Conservation (phyloP, 2,113 vertebrate genomes). For the Pheucticus melanocephalus region DNA sequence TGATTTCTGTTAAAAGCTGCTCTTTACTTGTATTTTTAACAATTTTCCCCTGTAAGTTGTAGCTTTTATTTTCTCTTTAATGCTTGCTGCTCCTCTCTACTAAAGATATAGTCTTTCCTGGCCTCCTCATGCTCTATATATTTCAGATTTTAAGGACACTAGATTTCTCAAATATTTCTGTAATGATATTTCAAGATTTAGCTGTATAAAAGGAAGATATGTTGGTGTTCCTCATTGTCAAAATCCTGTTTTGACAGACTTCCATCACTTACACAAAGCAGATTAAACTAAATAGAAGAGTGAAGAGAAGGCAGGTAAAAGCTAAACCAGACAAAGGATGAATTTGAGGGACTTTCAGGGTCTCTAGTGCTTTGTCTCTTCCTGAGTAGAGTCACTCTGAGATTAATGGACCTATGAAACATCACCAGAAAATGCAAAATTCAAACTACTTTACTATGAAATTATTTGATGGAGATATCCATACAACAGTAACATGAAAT, state of each 20-base stretch:
- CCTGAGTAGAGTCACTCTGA: background rate
- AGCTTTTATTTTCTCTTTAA: background rate
- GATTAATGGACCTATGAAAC: background rate
- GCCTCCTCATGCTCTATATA: background rate
- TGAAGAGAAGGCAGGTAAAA: background rate
- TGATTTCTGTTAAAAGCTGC: background rate
- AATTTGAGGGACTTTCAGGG: background rate
- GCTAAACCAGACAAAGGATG: background rate
- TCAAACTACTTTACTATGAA: background rate
- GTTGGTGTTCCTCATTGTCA: background rate
- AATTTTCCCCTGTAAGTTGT: background rate
- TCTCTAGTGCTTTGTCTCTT: background rate
- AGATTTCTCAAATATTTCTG: background rate
- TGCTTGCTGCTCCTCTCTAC: background rate
- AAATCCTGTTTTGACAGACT: background rate
- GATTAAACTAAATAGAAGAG: background rate
- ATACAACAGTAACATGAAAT: background rate
- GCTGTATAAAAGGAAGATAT: background rate
- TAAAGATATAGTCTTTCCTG: background rate
- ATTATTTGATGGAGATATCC: background rate
- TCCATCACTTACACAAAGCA: background rate
- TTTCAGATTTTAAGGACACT: background rate
- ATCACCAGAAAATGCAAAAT: background rate
- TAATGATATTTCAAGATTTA: background rate
- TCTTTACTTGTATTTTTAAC: background rate